phyloP scores from a whole-genome alignment of 2,113 vertebrate species.

The Anthoscopus minutus region DNA sequence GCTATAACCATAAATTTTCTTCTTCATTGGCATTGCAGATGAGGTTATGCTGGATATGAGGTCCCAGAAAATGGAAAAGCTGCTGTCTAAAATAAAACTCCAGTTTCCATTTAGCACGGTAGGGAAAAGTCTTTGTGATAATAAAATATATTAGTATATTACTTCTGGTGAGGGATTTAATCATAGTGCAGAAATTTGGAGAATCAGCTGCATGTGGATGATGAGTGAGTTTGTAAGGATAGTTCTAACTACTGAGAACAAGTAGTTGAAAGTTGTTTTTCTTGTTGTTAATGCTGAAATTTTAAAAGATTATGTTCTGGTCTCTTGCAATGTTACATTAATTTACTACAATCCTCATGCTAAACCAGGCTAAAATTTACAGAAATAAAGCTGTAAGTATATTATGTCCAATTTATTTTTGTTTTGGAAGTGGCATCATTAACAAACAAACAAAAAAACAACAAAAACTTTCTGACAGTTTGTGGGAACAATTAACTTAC shows the following conservation, averaged over 20 bases:
- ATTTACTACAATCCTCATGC: background rate
- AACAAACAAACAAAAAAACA: background rate
- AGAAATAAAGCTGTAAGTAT: background rate
- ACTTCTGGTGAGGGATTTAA: background rate
- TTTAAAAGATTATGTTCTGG: background rate
- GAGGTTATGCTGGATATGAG: constrained; percentile 51
- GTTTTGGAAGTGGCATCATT: background rate
- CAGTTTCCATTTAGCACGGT: constrained; percentile 67
- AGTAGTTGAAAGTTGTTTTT: background rate
- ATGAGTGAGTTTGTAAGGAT: background rate
- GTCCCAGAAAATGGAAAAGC: background rate
- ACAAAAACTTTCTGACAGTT: background rate
- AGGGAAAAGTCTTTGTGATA: background rate
- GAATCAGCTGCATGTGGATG: background rate
- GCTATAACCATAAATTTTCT: background rate
- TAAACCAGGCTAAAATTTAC: background rate
- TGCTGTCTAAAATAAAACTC: constrained; percentile 58
- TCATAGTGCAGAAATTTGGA: background rate
- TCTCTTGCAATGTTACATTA: background rate
- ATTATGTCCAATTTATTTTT: background rate
- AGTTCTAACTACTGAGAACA: background rate
- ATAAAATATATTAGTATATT: background rate
- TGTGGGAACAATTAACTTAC: background rate
- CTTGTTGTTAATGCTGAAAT: background rate
- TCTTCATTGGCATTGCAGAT: constrained; percentile 28